Conservation (phyloP, 2,113 vertebrate genomes). For the Myrmecobius fasciatus region DNA sequence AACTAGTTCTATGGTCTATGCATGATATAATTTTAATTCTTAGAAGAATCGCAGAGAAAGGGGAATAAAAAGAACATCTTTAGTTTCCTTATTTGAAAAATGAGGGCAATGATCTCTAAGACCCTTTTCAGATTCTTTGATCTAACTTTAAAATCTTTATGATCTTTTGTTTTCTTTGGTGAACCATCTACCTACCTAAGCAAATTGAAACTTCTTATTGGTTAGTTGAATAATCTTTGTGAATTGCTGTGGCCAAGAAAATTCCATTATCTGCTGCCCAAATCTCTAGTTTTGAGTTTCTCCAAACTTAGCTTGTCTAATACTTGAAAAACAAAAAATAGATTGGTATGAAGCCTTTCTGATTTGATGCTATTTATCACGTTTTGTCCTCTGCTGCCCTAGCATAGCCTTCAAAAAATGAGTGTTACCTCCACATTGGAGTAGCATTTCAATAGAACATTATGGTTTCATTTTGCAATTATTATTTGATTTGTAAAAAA, state of each 20-base stretch:
- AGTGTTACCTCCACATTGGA: conserved; percentile 20
- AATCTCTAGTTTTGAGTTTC: conserved; percentile 24
- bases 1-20: too few species aligned
- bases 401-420: not conserved
- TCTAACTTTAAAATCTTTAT: not conserved
- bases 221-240: not conserved
- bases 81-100: not conserved
- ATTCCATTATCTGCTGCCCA: not conserved
- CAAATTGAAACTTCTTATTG: not conserved
- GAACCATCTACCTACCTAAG: not conserved
- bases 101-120: not conserved
- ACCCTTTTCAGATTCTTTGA: not conserved
- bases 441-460: not conserved
- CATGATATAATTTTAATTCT: too few species aligned
- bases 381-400: not conserved
- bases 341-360: not conserved
- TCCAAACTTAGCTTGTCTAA: not conserved
- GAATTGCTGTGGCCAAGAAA: not conserved
- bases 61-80: not conserved
- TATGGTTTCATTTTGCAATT: not conserved
- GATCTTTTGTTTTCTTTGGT: not conserved
- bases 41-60: not conserved
- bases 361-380: not conserved
- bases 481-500: not conserved
- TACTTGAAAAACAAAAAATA: conserved; percentile 4